These are phyloP conservation scores for Halichondria panicea DNA, from an alignment of 37 sponge, comb jelly and placozoan species.

Conservation along the genomic window DNA sequence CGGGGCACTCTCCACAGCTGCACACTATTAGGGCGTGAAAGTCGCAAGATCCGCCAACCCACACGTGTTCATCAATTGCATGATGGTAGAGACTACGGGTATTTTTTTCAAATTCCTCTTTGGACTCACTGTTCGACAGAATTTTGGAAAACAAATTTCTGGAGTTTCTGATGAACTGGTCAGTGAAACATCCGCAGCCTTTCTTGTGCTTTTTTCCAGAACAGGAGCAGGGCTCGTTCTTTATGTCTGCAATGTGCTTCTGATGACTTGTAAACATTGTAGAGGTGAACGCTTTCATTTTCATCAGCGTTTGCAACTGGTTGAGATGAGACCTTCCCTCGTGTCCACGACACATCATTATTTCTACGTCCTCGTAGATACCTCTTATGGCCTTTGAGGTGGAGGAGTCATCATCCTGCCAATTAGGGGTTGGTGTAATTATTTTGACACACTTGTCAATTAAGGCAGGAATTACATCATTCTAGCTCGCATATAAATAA, in stretches of 20 bases:
- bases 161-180: slow-evolving; percentile 8
- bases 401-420: too few species aligned
- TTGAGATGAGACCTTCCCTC: slow-evolving; percentile 20
- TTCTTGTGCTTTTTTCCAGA: slow-evolving; percentile 12
- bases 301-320: background rate
- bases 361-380: background rate
- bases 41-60: slow-evolving; percentile 32
- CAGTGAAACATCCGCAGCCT: slow-evolving; percentile 47
- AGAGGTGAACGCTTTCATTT: slow-evolving; percentile 19
- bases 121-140: background rate
- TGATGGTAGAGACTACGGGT: slow-evolving; percentile 19
- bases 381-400: background rate
- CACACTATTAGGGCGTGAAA: slow-evolving; percentile 29
- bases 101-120: slow-evolving; percentile 13
- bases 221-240: slow-evolving; percentile 10
- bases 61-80: slow-evolving; percentile 36
- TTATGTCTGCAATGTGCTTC: slow-evolving; percentile 11
- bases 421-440: too few species aligned
- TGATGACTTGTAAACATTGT: background rate
- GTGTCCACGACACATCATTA: slow-evolving; percentile 57
- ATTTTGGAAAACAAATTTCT: slow-evolving; percentile 13
- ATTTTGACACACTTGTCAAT: too few species aligned
- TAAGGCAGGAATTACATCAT: too few species aligned
- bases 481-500: too few species aligned
- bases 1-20: slow-evolving; percentile 22